These are phyloP conservation scores for Pterois miles DNA, from an alignment of 2,797 vertebrate species.

Conservation along the genomic window DNA sequence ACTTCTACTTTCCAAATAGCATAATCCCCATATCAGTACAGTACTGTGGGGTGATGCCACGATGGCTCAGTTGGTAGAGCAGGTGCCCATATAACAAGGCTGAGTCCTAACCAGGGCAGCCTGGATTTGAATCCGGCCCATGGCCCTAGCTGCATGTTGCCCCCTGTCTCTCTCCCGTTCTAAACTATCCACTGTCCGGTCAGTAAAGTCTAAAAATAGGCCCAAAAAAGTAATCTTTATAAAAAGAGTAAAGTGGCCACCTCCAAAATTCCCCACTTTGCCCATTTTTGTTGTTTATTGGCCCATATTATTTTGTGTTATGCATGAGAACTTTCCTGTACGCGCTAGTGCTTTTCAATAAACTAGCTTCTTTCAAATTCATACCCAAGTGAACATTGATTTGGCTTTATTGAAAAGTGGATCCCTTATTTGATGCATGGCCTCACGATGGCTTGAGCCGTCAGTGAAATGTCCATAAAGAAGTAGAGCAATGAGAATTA, in stretches of 20 bases:
- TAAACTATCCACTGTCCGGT: no score
- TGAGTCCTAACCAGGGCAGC: no score
- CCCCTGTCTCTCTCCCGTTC: no score
- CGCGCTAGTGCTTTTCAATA: slow-evolving; percentile 49
- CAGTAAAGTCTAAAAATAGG: no score
- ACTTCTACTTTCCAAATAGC: not conserved
- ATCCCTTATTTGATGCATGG: slow-evolving; percentile 67
- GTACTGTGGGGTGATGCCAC: no score
- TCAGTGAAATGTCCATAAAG: slow-evolving; percentile 58
- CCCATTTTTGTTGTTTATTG: slow-evolving; percentile 21
- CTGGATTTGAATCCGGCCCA: no score
- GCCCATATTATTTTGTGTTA: slow-evolving; percentile 36
- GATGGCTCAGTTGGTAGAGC: no score
- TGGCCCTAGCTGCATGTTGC: no score
- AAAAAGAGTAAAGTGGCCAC: not conserved
- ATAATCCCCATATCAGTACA: not conserved
- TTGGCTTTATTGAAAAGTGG: slow-evolving; percentile 67
- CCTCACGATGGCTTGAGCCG: slow-evolving; percentile 39
- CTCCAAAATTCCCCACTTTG: not conserved
- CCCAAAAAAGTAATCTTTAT: no score
- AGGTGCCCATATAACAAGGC: no score
- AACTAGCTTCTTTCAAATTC: slow-evolving; percentile 52
- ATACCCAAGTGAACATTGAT: slow-evolving; percentile 65
- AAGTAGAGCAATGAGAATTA: slow-evolving; percentile 62
- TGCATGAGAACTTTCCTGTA: slow-evolving; percentile 13